Percentiles rank a stretch among this genome's conserved stretches.
Conservation (phyloP, 2,113 vertebrate genomes). For the Mobula birostris region DNA sequence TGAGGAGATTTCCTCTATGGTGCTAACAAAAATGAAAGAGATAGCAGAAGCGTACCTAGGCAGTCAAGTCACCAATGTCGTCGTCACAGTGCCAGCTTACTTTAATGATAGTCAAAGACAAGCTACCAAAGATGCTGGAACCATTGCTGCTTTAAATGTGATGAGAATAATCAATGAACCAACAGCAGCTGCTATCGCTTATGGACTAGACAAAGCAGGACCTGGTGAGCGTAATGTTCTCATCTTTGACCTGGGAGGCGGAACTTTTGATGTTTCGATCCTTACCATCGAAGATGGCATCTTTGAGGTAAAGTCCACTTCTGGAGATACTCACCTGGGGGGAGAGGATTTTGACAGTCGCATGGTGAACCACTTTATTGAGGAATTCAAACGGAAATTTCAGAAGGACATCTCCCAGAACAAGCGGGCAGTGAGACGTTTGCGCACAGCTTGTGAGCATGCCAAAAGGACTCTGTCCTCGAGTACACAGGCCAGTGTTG, state of each 20-base stretch:
- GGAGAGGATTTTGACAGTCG: slow-evolving; percentile 39
- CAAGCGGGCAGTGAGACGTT: slow-evolving; percentile 37
- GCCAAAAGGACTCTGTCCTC: slow-evolving; percentile 40
- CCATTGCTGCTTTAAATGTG: slow-evolving; percentile 81
- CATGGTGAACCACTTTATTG: slow-evolving; percentile 38
- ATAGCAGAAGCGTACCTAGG: slow-evolving; percentile 70
- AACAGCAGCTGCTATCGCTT: slow-evolving; percentile 83
- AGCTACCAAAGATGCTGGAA: slow-evolving; percentile 83
- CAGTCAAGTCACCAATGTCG: slow-evolving; percentile 71
- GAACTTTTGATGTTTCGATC: slow-evolving; percentile 66
- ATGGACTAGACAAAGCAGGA: slow-evolving; percentile 79
- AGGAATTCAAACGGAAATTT: slow-evolving; percentile 37
- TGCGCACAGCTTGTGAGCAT: slow-evolving; percentile 38
- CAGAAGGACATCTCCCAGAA: slow-evolving; percentile 32
- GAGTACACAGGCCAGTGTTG: slow-evolving; percentile 36
- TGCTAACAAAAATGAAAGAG: slow-evolving; percentile 74
- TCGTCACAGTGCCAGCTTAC: slow-evolving; percentile 82
- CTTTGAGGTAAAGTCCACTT: slow-evolving; percentile 38
- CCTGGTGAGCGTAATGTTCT: slow-evolving; percentile 71
- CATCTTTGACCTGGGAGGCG: slow-evolving; percentile 84
- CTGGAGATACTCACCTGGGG: slow-evolving; percentile 39
- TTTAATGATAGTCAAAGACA: slow-evolving; percentile 92
- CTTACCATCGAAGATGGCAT: slow-evolving; percentile 39
- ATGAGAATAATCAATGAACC: slow-evolving; percentile 87
- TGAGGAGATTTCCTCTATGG: slow-evolving; percentile 75